Evolutionary conservation across 1,140 invertebrate species (phyloP).

Genomic region (Drosophila orosa): DNA sequence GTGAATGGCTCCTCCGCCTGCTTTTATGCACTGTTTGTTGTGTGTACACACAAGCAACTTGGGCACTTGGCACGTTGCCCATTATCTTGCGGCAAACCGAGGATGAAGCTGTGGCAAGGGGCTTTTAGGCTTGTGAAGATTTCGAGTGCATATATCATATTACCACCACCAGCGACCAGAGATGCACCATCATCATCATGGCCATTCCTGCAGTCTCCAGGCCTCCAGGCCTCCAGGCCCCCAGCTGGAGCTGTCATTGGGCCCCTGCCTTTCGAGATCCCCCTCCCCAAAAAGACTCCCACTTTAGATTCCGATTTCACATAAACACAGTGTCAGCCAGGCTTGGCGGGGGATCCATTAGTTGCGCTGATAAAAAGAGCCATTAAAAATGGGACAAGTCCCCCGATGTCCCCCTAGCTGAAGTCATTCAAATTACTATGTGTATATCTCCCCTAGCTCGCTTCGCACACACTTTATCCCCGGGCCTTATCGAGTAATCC

Average conservation of each 20-base stretch:
- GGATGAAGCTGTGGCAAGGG: constrained; percentile 24
- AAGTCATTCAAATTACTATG: constrained; percentile 40
- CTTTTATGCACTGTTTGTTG: constrained; percentile 79
- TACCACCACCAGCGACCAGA: constrained; percentile 49
- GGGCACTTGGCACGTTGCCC: constrained; percentile 79
- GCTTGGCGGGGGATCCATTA: constrained; percentile 61
- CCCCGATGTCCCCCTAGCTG: constrained; percentile 19
- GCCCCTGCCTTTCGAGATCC: constrained; percentile 20
- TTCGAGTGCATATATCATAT: constrained; percentile 78
- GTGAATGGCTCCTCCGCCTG: constrained; percentile 68
- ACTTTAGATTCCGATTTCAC: constrained; percentile 37
- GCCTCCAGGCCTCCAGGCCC: constrained; percentile 32
- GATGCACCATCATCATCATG: constrained; percentile 34
- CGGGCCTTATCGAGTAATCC: constrained; percentile 43
- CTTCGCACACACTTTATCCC: constrained; percentile 69
- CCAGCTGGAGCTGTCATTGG: constrained; percentile 61
- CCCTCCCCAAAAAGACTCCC: constrained; percentile 20
- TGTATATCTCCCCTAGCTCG: constrained; percentile 32
- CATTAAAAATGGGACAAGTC: constrained; percentile 24
- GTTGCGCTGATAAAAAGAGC: constrained; percentile 43
- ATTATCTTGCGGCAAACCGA: constrained; percentile 58
- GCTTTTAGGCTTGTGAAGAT: constrained; percentile 51
- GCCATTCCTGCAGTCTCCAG: constrained; percentile 14
- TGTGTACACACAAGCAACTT: constrained; percentile 49
- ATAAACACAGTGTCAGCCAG: constrained; percentile 45